Percentiles rank a stretch among this genome's conserved stretches.
phyloP scores from a whole-genome alignment of 2,888 invertebrate genomes.

The Melieria omissa region DNA sequence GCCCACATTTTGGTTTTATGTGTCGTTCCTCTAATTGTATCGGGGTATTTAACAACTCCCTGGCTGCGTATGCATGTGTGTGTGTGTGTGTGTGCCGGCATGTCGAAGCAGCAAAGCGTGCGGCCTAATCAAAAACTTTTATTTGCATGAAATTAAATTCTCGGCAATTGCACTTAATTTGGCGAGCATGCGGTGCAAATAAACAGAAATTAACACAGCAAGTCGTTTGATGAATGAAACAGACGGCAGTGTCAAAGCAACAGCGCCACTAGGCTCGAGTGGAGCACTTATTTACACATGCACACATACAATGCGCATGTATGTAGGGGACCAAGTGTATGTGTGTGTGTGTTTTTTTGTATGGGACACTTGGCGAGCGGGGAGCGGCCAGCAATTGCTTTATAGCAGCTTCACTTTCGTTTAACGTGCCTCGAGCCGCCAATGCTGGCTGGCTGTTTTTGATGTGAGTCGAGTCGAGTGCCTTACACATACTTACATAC shows the following conservation, averaged over 20 bases:
- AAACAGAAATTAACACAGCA: not conserved
- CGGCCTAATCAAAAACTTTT: conserved; percentile 57
- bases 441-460: too few species aligned
- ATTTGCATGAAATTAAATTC: conserved; percentile 65
- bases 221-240: too few species aligned
- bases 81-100: not conserved
- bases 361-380: too few species aligned
- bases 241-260: too few species aligned
- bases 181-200: conserved; percentile 45
- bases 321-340: not conserved
- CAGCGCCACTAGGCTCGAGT: not conserved
- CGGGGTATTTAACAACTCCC: conserved; percentile 21
- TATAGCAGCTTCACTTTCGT: too few species aligned
- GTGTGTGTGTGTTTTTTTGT: not conserved
- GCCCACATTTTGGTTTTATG: conserved; percentile 16
- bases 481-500: too few species aligned
- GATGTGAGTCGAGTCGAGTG: too few species aligned
- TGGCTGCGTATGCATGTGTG: conserved; percentile 11
- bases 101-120: not conserved
- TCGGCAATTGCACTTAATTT: conserved; percentile 64
- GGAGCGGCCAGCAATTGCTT: too few species aligned
- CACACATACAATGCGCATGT: not conserved
- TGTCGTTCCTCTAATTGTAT: conserved; percentile 18
- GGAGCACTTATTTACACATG: not conserved
- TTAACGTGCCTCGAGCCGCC: too few species aligned